Percentiles rank a stretch among this genome's conserved stretches.
Conservation (phyloP, 2,888 invertebrate species). For the Drosophila kokeensis region DNA sequence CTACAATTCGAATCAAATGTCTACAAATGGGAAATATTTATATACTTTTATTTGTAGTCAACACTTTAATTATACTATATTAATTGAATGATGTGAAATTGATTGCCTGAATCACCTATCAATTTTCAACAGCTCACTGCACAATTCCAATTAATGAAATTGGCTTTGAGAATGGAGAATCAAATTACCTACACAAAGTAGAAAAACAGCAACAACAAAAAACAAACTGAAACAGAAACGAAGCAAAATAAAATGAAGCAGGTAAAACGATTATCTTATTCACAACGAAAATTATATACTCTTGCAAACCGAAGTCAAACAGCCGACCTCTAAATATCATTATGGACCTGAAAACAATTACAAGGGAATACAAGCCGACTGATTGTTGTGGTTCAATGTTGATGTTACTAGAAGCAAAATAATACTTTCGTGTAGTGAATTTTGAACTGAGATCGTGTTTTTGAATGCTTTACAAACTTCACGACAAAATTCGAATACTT, state of each 20-base stretch:
- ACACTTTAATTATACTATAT: constrained; percentile 13
- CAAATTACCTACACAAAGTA: constrained; percentile 12
- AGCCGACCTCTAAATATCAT: not conserved
- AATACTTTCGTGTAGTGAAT: not conserved
- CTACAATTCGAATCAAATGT: not conserved
- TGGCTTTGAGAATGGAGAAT: constrained; percentile 29
- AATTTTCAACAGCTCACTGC: constrained; percentile 47
- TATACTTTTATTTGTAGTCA: not conserved
- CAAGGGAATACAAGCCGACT: not conserved
- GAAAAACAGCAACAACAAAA: not conserved
- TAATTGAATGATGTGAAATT: constrained; percentile 50
- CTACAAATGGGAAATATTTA: constrained; percentile 5
- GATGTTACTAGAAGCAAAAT: not conserved
- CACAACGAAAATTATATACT: not conserved
- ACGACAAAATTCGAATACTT: not conserved
- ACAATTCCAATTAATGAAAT: constrained; percentile 46
- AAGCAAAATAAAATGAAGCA: not conserved
- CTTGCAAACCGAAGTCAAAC: not conserved
- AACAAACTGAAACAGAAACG: constrained; percentile 1
- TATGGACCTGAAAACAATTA: not conserved
- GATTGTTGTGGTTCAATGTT: not conserved
- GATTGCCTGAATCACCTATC: constrained; percentile 43
- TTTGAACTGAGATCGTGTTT: not conserved
- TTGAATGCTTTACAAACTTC: not conserved
- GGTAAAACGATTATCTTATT: not conserved